Conservation (phyloP, 2,888 invertebrate genomes). For the Cheilosia pagana region DNA sequence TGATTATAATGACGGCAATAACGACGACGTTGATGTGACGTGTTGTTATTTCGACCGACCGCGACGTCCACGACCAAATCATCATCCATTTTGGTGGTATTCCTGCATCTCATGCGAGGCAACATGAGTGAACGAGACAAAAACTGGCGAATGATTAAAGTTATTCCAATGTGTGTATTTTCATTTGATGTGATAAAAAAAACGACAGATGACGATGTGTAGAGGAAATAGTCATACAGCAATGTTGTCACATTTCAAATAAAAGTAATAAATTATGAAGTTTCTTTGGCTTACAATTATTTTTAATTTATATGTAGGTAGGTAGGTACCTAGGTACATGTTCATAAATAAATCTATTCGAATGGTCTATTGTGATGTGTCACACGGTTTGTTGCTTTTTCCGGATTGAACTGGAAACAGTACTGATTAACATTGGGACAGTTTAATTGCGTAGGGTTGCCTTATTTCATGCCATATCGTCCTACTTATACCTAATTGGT, state of each 20-base stretch:
- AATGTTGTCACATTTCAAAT: slow-evolving; percentile 67
- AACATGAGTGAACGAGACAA: slow-evolving; percentile 46
- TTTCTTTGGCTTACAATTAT: not conserved
- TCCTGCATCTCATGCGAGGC: not conserved
- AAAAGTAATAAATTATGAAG: not conserved
- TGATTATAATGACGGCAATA: slow-evolving; percentile 72
- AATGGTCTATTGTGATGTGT: slow-evolving; percentile 34
- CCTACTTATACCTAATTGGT: too few relatives aligned
- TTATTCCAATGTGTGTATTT: not conserved
- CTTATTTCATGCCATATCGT: too few relatives aligned
- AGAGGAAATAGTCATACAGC: slow-evolving; percentile 58
- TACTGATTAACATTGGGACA: not conserved
- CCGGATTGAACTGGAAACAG: slow-evolving; percentile 20
- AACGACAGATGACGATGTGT: slow-evolving; percentile 62
- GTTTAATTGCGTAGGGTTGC: too few relatives aligned
- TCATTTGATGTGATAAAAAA: slow-evolving; percentile 10
- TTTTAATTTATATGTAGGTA: slow-evolving; percentile 14
- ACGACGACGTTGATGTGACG: slow-evolving; percentile 74
- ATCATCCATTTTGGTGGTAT: slow-evolving; percentile 61
- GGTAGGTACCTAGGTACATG: too few relatives aligned
- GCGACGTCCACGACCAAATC: slow-evolving; percentile 50
- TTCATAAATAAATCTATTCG: not conserved
- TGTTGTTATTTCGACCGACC: slow-evolving; percentile 62
- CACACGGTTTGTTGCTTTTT: slow-evolving; percentile 37
- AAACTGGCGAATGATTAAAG: slow-evolving; percentile 40